A percentile compares a stretch with the other conserved stretches of the same genome.
phyloP scores from a whole-genome alignment of 1,140 invertebrate species.

The Panagrolaimus sp. region DNA sequence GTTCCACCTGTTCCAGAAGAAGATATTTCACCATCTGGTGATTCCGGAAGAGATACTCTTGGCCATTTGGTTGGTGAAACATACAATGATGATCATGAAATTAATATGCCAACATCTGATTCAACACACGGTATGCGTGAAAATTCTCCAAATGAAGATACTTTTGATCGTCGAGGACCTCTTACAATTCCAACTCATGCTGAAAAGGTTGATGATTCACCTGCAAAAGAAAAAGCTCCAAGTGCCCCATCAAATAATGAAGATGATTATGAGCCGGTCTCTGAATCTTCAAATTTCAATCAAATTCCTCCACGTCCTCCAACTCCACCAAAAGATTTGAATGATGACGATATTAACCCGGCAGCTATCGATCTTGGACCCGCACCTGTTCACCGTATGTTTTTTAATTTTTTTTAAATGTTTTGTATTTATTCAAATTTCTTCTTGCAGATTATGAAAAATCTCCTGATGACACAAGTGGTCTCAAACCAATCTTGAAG shows the following conservation, averaged over 20 bases:
- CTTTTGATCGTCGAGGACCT: slow-evolving; percentile 27
- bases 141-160: slow-evolving; percentile 19
- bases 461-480: slow-evolving; percentile 12
- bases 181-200: slow-evolving; percentile 28
- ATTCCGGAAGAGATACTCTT: slow-evolving; percentile 21
- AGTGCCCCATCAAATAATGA: slow-evolving; percentile 5
- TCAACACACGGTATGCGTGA: not conserved
- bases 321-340: slow-evolving; percentile 42
- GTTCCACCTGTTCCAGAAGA: not conserved
- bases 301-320: slow-evolving; percentile 27
- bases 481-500: slow-evolving; percentile 41
- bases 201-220: slow-evolving; percentile 13
- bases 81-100: slow-evolving; percentile 13
- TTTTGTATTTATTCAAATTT: not conserved
- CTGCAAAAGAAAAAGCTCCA: slow-evolving; percentile 19
- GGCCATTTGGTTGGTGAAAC: not conserved
- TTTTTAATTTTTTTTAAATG: not conserved
- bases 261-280: slow-evolving; percentile 9
- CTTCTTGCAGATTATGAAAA: slow-evolving; percentile 3
- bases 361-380: slow-evolving; percentile 33
- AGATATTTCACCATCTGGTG: slow-evolving; percentile 2
- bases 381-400: slow-evolving; percentile 24
- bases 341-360: slow-evolving; percentile 38
- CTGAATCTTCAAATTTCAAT: slow-evolving; percentile 18
- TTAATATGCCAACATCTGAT: slow-evolving; percentile 17